Base-by-base conservation (phyloP, 2,113 vertebrate genomes). In the Alligator mississippiensis region DNA sequence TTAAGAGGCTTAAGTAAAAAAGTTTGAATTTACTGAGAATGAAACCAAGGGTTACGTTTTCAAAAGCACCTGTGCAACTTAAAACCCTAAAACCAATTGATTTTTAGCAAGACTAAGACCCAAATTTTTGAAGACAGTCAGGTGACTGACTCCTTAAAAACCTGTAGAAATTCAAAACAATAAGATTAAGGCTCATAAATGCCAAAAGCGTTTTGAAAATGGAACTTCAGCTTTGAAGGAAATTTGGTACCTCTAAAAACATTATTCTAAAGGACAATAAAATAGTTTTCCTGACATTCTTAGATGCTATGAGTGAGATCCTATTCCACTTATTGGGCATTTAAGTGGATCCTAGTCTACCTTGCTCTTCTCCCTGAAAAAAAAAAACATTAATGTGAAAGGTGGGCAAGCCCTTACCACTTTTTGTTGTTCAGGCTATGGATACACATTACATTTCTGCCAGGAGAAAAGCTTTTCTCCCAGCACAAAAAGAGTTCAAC, bases 1-100 rank as follows among this genome's bases (percentile, higher is more conserved):
- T 47, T 47, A 47, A 47, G 47, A 9, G 47, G 47, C 7, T 47
- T 47, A 47, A 87, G 84, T 82, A 85, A 94, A 94, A 93, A 90
- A 14, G 64, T 24, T 92, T 77, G 75, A 94, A 93, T 83, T 94
- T 78, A 82, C 15, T 70, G 11, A 87, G 70, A 30, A 92, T 9
- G 62, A 95, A 82, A 19, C 84, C n/a, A 88, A 63, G 38, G 70
- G 22, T 2, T 85, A 62, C 64, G 89, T 70, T 75, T 74, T 87
- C 87, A 84, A 18, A 89, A 90, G 27, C 22, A 93, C 60, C 27
- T 1, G 3, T 3, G 1, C 19, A 17, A 85, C n/a, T 30, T 82
- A 55, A 66, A n/a, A 57, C 22, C 59, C 30, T 27, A 80, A 47
- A 80, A 47, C 9, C 14, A 0, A 1, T 5, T 27, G 38, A 81